Conservation (phyloP, 2,113 vertebrate species). For the Hypocryptadius cinnamomeus region DNA sequence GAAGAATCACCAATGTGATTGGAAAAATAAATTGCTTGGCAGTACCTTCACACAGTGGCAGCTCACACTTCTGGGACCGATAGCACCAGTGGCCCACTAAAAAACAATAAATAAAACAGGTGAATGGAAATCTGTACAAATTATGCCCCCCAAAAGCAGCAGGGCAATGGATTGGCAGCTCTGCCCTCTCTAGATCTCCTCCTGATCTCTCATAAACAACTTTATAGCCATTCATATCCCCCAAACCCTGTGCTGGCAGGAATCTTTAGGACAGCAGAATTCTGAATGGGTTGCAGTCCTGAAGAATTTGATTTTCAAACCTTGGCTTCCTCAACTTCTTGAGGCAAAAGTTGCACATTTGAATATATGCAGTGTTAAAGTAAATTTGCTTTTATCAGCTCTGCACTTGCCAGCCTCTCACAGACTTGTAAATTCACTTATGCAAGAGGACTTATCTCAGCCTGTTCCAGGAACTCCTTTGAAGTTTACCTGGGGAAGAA, state of each 20-base stretch:
- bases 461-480: not conserved
- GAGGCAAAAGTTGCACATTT: not conserved
- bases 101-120: not conserved
- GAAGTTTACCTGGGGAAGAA: not conserved
- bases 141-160: not conserved
- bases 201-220: not conserved
- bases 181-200: not conserved
- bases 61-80: not conserved
- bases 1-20: not conserved
- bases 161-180: not conserved
- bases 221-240: not conserved
- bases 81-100: constrained; percentile 49
- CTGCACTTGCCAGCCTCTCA: not conserved
- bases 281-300: not conserved
- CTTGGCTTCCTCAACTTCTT: not conserved
- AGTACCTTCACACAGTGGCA: constrained; percentile 20
- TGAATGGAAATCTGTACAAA: not conserved
- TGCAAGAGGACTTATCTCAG: not conserved
- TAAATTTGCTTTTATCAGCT: not conserved
- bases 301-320: not conserved
- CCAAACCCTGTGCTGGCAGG: not conserved
- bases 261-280: not conserved
- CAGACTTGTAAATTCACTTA: not conserved
- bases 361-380: not conserved
- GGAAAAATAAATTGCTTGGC: not conserved